Evolutionary conservation across 2,888 invertebrate species (phyloP), one percentile per base, ranked within the genome.

Genomic region (Leptothorax acervorum): DNA sequence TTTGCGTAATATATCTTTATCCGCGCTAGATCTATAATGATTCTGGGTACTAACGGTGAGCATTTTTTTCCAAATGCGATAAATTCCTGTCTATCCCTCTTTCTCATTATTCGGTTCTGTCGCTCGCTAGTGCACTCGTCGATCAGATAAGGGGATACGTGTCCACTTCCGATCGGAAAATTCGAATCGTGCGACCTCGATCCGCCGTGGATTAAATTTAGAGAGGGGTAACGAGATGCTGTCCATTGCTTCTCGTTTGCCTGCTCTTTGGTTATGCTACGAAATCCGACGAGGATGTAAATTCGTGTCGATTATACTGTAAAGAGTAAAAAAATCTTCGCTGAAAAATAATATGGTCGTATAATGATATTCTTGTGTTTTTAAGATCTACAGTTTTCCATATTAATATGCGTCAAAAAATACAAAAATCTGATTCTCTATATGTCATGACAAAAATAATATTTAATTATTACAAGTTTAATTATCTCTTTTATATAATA

Each of bases 191-290:
- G 74, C 45, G 78, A 79, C 68, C 84, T 83, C 76, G 71, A 78
- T 60, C 42, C 76, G 45, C 65, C 63, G 78, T 71, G 85, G 85
- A 89, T 89, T 89, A 87, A 89, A 89, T 88, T 89, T 82, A 83
- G 70, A 83, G 86, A 78, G 83, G 73, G 62, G 70, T 76, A 89
- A 85, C 89, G 85, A 83, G 83, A 85, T 85, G 66, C 68, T 83
- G 70, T 68, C 66, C 35, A 63, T 65, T 70, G 79, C 74, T 53
- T 70, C 53, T 71, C 76, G 53, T 86, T 55, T 48, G 68, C 31
- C 35, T 60, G 65, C 81, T 76, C 78, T 85, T 83, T 66, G 78
- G 53, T 73, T 84, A 63, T 62, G 63, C 81, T 45, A 48, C 66
- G 83, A 86, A 84, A 84, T 63, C 70, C 88, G 48, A 65, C 63